phyloP scores from a whole-genome alignment of 2,888 invertebrate genomes.

The Cephus pulcher region DNA sequence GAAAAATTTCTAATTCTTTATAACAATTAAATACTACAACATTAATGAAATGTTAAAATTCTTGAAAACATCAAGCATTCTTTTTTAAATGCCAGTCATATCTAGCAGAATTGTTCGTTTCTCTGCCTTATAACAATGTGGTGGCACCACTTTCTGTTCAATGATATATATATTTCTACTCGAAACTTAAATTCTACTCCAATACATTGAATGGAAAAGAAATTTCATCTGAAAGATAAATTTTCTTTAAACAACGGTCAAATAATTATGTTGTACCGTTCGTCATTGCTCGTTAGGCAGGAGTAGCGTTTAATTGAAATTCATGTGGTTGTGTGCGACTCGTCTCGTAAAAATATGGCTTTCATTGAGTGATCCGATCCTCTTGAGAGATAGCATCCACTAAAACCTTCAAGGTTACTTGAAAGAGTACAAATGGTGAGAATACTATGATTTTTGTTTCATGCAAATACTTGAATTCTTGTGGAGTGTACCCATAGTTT shows the following conservation, averaged over 20 bases:
- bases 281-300: neutral
- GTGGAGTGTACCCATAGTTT: neutral
- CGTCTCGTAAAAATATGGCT: neutral
- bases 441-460: neutral
- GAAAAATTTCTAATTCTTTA: neutral
- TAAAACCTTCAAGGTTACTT: neutral
- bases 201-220: constrained; percentile 69
- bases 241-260: neutral
- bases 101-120: neutral
- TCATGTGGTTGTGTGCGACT: neutral
- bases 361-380: neutral
- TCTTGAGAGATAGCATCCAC: neutral
- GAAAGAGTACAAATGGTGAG: constrained; percentile 6
- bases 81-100: neutral
- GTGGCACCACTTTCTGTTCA: neutral
- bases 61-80: neutral
- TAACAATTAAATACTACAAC: neutral
- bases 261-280: neutral
- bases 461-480: neutral
- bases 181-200: neutral
- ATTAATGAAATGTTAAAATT: neutral
- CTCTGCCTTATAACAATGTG: neutral
- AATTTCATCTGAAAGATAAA: constrained; percentile 85
- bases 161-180: neutral
- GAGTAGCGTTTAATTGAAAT: neutral